Conservation (phyloP, 1,140 invertebrate species). For the Metaphire vulgaris region DNA sequence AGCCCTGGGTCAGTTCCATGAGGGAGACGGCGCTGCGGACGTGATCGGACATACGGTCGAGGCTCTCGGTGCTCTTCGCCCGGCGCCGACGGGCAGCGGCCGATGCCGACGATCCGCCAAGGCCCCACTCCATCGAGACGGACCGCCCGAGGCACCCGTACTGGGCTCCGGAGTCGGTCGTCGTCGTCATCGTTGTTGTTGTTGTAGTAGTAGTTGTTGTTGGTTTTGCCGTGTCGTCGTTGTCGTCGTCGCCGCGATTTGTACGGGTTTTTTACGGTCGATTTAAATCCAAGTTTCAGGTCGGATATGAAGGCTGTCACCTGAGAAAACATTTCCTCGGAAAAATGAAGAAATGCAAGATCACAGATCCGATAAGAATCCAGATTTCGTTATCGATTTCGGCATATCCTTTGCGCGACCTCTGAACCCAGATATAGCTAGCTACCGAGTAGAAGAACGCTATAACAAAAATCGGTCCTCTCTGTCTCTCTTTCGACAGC, state of each 20-base stretch:
- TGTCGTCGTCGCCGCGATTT: neutral
- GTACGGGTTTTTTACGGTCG: neutral
- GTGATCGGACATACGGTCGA: neutral
- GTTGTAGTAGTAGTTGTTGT: no score
- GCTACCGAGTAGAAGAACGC: no score
- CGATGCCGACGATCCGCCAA: no score
- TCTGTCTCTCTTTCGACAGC: no score
- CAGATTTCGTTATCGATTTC: no score
- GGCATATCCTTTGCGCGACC: no score
- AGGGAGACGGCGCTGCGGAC: neutral
- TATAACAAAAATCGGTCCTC: no score
- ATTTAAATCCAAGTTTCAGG: neutral
- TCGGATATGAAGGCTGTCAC: neutral
- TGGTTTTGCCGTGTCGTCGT: no score
- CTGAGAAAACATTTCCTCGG: neutral
- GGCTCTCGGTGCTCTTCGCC: neutral
- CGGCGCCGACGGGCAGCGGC: no score
- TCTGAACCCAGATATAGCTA: no score
- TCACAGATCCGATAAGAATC: no score
- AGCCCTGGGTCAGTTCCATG: neutral
- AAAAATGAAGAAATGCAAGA: no score
- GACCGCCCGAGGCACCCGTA: neutral
- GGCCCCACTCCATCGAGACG: neutral
- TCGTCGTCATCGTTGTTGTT: neutral
- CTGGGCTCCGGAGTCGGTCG: neutral